Conservation (phyloP, 64 coral and sea anemone genomes). For the Trachythela sp. region DNA sequence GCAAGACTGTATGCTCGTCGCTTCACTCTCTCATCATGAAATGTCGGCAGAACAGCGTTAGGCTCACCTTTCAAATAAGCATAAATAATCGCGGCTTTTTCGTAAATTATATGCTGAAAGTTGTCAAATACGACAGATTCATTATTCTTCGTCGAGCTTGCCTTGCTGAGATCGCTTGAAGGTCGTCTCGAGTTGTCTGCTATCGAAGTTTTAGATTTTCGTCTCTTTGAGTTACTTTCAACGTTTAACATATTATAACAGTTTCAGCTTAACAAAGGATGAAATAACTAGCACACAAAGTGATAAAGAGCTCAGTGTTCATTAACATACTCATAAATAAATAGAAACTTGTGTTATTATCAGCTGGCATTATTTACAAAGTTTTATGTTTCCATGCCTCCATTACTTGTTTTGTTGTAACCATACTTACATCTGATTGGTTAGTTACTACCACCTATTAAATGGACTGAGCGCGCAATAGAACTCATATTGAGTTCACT, state of each 20-base stretch:
- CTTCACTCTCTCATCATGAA: slow-evolving; percentile 81
- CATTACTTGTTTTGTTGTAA: not conserved
- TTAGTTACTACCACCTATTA: not conserved
- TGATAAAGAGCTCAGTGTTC: not conserved
- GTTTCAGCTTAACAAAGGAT: not conserved
- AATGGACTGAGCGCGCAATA: too few species aligned
- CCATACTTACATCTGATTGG: not conserved
- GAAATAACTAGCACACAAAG: not conserved
- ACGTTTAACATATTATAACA: not conserved
- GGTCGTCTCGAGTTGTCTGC: not conserved
- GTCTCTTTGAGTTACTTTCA: not conserved
- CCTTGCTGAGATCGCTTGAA: not conserved
- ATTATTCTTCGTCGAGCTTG: not conserved
- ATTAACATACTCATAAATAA: not conserved
- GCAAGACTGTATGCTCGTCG: slow-evolving; percentile 94
- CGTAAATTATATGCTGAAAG: slow-evolving; percentile 79
- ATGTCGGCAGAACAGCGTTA: slow-evolving; percentile 62
- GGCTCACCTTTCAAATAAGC: slow-evolving; percentile 80
- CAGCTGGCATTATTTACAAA: not conserved
- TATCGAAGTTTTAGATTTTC: not conserved
- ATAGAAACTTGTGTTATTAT: not conserved
- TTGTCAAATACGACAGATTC: slow-evolving; percentile 11
- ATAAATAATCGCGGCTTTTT: slow-evolving; percentile 78
- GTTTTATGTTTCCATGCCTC: not conserved
- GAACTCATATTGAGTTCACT: too few species aligned